Percentiles rank a stretch among this genome's conserved stretches.
These are phyloP conservation scores for Gobio occitaniae DNA, from an alignment of 2,797 vertebrate species.

Conservation along the genomic window DNA sequence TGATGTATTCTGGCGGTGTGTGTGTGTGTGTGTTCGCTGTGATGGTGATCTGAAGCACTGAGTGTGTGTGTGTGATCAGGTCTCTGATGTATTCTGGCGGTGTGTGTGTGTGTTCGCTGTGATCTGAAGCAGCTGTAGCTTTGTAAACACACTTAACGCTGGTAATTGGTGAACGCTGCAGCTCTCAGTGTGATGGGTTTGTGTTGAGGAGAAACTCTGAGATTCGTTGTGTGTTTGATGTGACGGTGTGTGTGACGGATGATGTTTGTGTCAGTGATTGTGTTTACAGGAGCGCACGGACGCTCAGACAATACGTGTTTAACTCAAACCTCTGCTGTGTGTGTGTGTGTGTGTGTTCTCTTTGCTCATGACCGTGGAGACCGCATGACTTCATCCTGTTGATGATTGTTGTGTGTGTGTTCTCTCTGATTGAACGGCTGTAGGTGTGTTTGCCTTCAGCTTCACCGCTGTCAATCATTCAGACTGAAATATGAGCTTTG, in stretches of 20 bases:
- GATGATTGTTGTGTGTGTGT: not conserved
- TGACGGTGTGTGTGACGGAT: not conserved
- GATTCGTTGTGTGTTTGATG: not conserved
- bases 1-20: no score
- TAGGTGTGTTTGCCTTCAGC: not conserved
- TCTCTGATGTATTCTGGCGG: not conserved
- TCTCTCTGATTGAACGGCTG: conserved; percentile 32
- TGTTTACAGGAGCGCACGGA: no score
- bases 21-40: no score
- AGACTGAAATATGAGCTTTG: not conserved
- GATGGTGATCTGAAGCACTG: no score
- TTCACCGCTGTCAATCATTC: not conserved
- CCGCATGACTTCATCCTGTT: conserved; percentile 50
- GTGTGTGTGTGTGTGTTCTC: not conserved
- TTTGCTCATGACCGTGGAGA: conserved; percentile 38
- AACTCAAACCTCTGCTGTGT: not conserved
- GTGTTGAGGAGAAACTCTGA: conserved; percentile 51
- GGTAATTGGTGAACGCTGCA: conserved; percentile 70
- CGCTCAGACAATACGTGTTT: not conserved
- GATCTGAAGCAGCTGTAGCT: conserved; percentile 70
- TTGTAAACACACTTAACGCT: conserved; percentile 73
- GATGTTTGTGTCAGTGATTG: not conserved
- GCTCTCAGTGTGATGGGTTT: conserved; percentile 71
- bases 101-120: conserved; percentile 30
- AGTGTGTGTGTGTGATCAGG: not conserved